phyloP scores from a whole-genome alignment of 2,888 invertebrate species.

The Epirrhoe alternata region DNA sequence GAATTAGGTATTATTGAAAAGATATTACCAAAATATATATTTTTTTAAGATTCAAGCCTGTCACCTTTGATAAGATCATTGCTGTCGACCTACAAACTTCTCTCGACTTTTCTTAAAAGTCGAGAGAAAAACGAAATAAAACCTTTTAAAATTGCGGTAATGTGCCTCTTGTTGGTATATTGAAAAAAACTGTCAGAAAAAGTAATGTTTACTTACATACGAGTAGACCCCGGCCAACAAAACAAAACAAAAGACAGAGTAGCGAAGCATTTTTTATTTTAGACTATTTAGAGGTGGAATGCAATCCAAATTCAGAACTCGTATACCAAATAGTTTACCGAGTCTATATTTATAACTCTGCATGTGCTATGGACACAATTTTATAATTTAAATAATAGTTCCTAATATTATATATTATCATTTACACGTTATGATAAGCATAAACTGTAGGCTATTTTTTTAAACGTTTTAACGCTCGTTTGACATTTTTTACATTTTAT shows the following conservation, averaged over 20 bases:
- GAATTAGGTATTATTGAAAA: too few species aligned
- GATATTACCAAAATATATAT: too few species aligned
- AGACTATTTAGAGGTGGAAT: not conserved
- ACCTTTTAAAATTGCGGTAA: too few species aligned
- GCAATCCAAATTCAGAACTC: slow-evolving; percentile 4
- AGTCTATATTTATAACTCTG: slow-evolving; percentile 14
- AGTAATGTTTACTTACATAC: slow-evolving; percentile 25
- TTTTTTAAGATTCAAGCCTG: too few species aligned
- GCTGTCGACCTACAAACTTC: too few species aligned
- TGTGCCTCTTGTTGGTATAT: too few species aligned
- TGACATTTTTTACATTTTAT: too few species aligned
- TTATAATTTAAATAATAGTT: slow-evolving; percentile 5
- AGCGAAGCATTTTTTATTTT: slow-evolving; percentile 29
- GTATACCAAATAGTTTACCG: not conserved
- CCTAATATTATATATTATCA: slow-evolving; percentile 3
- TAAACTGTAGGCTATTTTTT: not conserved
- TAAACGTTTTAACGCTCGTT: not conserved
- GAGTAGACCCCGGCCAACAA: slow-evolving; percentile 21
- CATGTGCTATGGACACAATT: slow-evolving; percentile 18
- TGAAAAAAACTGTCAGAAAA: too few species aligned
- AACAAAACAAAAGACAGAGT: slow-evolving; percentile 21
- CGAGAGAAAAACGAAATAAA: too few species aligned
- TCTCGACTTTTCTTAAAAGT: too few species aligned
- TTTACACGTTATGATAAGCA: slow-evolving; percentile 5
- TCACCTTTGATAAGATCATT: too few species aligned